phyloP scores from a whole-genome alignment of 2,797 vertebrate genomes.

The Thaleichthys pacificus region DNA sequence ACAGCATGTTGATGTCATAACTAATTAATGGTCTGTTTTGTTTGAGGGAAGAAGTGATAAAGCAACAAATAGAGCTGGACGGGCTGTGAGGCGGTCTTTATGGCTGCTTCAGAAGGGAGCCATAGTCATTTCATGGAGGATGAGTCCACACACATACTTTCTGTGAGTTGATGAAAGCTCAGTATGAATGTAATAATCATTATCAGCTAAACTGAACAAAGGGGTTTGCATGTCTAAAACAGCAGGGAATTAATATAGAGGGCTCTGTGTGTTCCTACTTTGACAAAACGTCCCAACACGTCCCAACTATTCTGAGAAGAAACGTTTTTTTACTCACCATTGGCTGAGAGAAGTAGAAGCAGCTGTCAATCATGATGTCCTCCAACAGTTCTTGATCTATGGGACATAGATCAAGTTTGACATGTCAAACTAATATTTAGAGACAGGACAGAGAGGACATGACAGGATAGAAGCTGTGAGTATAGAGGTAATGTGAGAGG shows the following conservation, averaged over 20 bases:
- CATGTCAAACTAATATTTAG: constrained; percentile 1
- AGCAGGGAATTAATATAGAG: constrained; percentile 35
- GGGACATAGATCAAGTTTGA: too few relatives aligned
- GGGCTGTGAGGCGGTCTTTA: not conserved
- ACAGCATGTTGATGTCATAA: constrained; percentile 37
- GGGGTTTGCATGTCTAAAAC: constrained; percentile 14
- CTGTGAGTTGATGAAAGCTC: constrained; percentile 49
- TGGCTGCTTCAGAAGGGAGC: constrained; percentile 42
- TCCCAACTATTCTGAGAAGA: not conserved
- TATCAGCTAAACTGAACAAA: constrained; percentile 36
- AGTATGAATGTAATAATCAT: constrained; percentile 40
- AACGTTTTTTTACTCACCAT: constrained; percentile 78
- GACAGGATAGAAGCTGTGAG: not conserved
- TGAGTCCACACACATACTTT: constrained; percentile 20
- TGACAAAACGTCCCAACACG: constrained; percentile 2
- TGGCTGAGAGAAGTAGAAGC: constrained; percentile 72
- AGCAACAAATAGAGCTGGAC: constrained; percentile 22
- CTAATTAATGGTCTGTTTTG: constrained; percentile 48
- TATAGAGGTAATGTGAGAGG: not conserved
- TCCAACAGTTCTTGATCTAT: constrained; percentile 91
- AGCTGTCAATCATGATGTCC: constrained; percentile 84
- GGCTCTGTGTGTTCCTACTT: not conserved
- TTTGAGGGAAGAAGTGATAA: constrained; percentile 39
- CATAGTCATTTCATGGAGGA: constrained; percentile 41
- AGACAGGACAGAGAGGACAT: not conserved